A percentile compares a stretch with the other conserved stretches of the same genome.
These are phyloP conservation scores for Drosophila vallismaia DNA, from an alignment of 2,888 invertebrate species.

Conservation along the genomic window DNA sequence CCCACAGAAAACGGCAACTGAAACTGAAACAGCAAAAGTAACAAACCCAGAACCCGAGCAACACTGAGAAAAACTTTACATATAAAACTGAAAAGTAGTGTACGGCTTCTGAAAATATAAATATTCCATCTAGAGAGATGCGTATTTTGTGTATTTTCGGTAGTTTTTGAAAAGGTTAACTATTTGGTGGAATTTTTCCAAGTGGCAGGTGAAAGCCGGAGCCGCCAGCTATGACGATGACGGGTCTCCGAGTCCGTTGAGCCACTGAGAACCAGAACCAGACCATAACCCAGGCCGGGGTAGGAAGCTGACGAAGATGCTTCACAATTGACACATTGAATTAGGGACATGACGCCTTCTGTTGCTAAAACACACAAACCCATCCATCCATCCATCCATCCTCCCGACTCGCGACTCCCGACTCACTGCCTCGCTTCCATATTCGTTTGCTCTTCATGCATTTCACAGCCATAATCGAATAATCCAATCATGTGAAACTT, in stretches of 20 bases:
- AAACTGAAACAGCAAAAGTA: slow-evolving; percentile 19
- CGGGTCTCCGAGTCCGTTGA: slow-evolving; percentile 12
- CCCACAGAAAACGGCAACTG: slow-evolving; percentile 38
- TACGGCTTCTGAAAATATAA: no score
- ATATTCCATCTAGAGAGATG: no score
- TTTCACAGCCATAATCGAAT: slow-evolving; percentile 53
- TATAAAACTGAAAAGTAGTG: no score
- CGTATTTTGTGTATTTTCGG: no score
- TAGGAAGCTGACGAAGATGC: slow-evolving; percentile 58
- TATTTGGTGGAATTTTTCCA: background rate
- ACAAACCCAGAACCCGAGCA: background rate
- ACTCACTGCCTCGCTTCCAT: slow-evolving; percentile 22
- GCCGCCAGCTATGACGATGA: slow-evolving; percentile 31
- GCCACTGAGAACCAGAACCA: slow-evolving; percentile 25
- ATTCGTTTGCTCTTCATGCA: slow-evolving; percentile 38
- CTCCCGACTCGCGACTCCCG: slow-evolving; percentile 4
- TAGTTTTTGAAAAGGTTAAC: no score
- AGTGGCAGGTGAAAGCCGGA: slow-evolving; percentile 14
- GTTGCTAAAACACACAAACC: slow-evolving; percentile 49
- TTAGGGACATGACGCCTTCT: slow-evolving; percentile 74
- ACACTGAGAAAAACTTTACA: slow-evolving; percentile 14
- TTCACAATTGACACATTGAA: slow-evolving; percentile 74
- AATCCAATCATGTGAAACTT: slow-evolving; percentile 61
- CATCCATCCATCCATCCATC: slow-evolving; percentile 17
- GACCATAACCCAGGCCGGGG: slow-evolving; percentile 32